These are phyloP conservation scores for Sebastes kiyomatsui DNA, from an alignment of 2,797 vertebrate genomes.

Conservation along the genomic window DNA sequence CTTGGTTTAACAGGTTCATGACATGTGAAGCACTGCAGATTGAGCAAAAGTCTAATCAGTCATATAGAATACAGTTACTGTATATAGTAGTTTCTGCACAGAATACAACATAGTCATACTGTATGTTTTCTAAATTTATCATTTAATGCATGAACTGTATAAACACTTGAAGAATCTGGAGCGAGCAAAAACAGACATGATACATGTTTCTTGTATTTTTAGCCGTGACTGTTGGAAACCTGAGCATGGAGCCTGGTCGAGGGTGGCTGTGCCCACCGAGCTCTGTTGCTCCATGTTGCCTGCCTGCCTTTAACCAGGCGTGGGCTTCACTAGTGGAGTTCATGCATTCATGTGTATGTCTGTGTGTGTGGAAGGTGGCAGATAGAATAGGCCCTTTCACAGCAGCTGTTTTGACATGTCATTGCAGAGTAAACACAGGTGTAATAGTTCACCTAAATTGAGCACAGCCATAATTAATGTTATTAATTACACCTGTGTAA, in stretches of 20 bases:
- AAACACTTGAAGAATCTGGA: slow-evolving; percentile 50
- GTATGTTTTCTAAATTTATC: neutral
- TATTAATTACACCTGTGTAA: no score
- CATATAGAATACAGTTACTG: neutral
- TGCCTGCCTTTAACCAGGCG: neutral
- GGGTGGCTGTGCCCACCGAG: slow-evolving; percentile 22
- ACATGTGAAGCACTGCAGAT: neutral
- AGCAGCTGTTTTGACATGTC: no score
- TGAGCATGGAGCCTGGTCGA: slow-evolving; percentile 65
- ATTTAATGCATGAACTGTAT: slow-evolving; percentile 2
- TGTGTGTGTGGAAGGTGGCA: neutral
- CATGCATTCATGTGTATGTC: neutral
- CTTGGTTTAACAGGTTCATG: neutral
- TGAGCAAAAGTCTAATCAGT: neutral
- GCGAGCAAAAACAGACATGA: slow-evolving; percentile 62
- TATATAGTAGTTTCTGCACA: neutral
- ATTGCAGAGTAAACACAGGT: no score
- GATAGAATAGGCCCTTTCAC: neutral
- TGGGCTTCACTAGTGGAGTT: neutral
- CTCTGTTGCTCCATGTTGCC: slow-evolving; percentile 29
- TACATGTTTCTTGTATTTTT: slow-evolving; percentile 80
- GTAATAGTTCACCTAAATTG: no score
- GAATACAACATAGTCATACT: neutral
- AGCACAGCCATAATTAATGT: no score
- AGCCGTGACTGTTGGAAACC: slow-evolving; percentile 75